Evolutionary conservation across 2,797 vertebrate species (phyloP), one percentile per base, ranked within the genome.

Genomic region (Anguilla marmorata): DNA sequence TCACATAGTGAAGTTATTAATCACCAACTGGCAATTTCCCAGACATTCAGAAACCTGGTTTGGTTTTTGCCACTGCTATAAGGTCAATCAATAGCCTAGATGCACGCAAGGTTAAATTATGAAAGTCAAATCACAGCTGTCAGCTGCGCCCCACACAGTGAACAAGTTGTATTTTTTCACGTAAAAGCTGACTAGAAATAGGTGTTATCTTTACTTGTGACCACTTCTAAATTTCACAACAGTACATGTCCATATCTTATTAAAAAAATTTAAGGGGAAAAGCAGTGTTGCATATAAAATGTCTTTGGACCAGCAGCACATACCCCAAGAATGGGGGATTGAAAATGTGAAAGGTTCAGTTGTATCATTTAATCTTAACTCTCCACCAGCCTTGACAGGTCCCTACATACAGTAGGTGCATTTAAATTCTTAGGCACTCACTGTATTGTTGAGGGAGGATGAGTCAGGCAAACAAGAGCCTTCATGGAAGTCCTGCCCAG

Each of bases 31-130:
- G 79, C 79, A 45, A 48, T 58, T 84, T 58, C 83, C 21, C 50
- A 84, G 50, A 58, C n/a, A 16, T 56, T 56, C 11, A 56, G 52
- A 56, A 84, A 30, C 50, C n/a, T 56, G n/a, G 2, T 54, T 54
- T 48, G 54, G 76, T 86, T 21, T 3, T 82, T 63, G 50, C 27
- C 76, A 37, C 45, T 86, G 56, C 60, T 3, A 66, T 63, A 58
- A 56, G 72, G 82, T 85, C 86, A 89, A 88, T 86, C 86, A 89
- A 88, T 88, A 90, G 74, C 86, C 69, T 8, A 79, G 33, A 16
- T 79, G 16, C 33, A 79, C 5, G 14, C 37, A 79, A 27, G 37
- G 37, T 79, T 45, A 45, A 16, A 41, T 79, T 45, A 45, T 16
- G 5, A 2, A 79, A 79, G 37, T 79, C 74, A 16, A 14, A 37